phyloP scores from a whole-genome alignment of 2,113 vertebrate species.

The Riparia riparia region DNA sequence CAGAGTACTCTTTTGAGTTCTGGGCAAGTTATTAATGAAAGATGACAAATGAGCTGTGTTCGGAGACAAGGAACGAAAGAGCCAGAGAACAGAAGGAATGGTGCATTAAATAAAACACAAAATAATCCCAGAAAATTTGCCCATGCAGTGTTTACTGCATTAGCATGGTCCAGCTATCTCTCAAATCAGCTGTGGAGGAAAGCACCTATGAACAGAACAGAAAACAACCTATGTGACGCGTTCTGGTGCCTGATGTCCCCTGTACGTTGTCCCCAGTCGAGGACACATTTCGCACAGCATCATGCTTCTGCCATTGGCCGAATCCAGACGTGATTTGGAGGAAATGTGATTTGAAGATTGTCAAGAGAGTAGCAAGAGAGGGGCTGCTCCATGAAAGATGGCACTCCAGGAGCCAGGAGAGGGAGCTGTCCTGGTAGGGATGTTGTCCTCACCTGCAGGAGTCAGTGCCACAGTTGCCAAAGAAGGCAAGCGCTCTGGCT shows the following conservation, averaged over 20 bases:
- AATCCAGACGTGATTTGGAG: background rate
- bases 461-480: background rate
- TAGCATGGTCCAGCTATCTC: background rate
- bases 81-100: background rate
- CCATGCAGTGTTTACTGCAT: background rate
- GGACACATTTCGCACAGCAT: background rate
- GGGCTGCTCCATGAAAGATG: background rate
- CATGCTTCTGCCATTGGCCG: background rate
- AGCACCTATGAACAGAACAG: background rate
- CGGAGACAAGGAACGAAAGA: background rate
- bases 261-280: rapidly evolving
- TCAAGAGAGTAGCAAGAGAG: background rate
- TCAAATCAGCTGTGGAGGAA: background rate
- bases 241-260: background rate
- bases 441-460: background rate
- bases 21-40: background rate
- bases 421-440: background rate
- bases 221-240: background rate
- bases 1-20: background rate
- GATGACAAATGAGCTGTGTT: background rate
- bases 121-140: background rate
- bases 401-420: background rate
- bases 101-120: background rate
- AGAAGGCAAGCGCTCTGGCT: background rate
- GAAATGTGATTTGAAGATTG: background rate